Evolutionary conservation across 2,888 invertebrate genomes (phyloP).

Genomic region (Campopleginae sp.): DNA sequence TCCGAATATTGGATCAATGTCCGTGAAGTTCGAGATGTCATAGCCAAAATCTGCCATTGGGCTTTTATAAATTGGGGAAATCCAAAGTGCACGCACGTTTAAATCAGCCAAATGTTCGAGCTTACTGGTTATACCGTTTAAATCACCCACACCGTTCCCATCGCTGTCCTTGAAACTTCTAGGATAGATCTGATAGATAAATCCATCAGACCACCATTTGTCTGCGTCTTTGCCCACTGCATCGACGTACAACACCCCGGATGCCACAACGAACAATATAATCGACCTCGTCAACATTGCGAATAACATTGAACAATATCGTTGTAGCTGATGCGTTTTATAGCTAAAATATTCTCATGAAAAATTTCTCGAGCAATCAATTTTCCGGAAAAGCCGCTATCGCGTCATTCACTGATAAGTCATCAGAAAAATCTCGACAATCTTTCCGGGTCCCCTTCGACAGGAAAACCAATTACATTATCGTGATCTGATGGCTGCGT

Average conservation of each 20-base stretch:
- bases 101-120: constrained; percentile 86
- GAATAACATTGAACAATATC: background rate
- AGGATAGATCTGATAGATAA: constrained; percentile 94
- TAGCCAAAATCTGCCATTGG: constrained; percentile 89
- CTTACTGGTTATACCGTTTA: constrained; percentile 81
- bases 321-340: constrained; percentile 40
- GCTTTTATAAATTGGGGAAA: constrained; percentile 90
- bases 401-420: constrained; percentile 23
- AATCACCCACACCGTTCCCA: constrained; percentile 84
- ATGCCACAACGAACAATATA: constrained; percentile 36
- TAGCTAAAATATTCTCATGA: background rate
- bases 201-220: constrained; percentile 94
- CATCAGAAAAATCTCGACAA: background rate
- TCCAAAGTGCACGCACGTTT: constrained; percentile 88
- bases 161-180: constrained; percentile 93
- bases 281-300: constrained; percentile 46
- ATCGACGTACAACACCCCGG: constrained; percentile 23
- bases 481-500: background rate
- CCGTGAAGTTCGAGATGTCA: constrained; percentile 87
- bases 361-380: constrained; percentile 29
- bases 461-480: background rate
- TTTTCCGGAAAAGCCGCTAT: constrained; percentile 26
- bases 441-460: background rate
- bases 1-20: constrained; percentile 87
- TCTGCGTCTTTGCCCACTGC: constrained; percentile 1